Conservation (phyloP, 2,113 vertebrate species). For the Psophia crepitans region DNA sequence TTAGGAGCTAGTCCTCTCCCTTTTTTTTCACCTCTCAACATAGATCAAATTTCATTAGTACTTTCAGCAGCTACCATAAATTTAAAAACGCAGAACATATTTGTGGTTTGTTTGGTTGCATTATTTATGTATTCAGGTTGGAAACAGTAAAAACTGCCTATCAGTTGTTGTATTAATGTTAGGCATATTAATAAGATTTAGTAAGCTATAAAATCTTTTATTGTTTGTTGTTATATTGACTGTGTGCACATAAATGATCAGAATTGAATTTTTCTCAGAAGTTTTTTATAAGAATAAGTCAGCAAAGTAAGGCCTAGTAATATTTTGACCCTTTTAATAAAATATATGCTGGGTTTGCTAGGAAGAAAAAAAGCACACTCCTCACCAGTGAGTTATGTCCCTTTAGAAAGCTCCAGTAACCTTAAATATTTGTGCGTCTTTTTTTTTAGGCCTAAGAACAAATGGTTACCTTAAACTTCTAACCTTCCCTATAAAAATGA, state of each 20-base stretch:
- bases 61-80: neutral
- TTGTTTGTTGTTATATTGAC: neutral
- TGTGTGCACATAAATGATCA: neutral
- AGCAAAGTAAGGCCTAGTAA: neutral
- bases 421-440: neutral
- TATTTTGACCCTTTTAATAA: neutral
- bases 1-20: neutral
- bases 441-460: neutral
- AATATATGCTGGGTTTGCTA: neutral
- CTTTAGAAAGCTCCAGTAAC: neutral
- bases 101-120: neutral
- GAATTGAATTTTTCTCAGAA: neutral
- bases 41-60: neutral
- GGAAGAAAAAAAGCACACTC: neutral
- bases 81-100: neutral
- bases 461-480: neutral
- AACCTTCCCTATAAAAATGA: neutral
- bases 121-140: neutral
- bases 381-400: neutral
- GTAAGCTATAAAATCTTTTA: neutral
- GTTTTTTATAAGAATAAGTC: neutral
- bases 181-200: neutral
- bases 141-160: neutral
- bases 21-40: neutral
- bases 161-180: neutral